Evolutionary conservation across 2,797 vertebrate species (phyloP).

Genomic region (Schizopygopsis malacanthus): DNA sequence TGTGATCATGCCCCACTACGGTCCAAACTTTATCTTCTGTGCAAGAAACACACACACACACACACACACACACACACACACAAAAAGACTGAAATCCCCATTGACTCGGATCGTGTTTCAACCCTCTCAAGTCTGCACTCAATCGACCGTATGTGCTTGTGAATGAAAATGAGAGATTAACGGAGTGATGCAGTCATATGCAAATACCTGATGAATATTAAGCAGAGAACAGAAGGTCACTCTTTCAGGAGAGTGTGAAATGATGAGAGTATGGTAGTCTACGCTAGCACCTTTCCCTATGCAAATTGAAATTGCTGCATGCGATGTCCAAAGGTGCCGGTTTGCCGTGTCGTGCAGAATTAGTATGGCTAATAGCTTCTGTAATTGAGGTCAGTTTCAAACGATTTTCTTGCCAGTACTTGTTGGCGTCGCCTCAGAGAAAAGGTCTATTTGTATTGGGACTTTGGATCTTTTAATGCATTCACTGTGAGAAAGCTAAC

Average conservation of each 20-base stretch:
- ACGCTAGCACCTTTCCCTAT: constrained; percentile 54
- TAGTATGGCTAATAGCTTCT: constrained; percentile 77
- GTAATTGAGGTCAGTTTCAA: constrained; percentile 79
- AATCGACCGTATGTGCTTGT: constrained; percentile 51
- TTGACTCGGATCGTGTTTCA: constrained; percentile 30
- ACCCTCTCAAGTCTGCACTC: constrained; percentile 38
- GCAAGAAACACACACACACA: constrained; percentile 52
- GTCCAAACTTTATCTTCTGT: constrained; percentile 88
- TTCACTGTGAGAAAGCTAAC: constrained; percentile 7
- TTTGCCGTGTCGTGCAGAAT: constrained; percentile 74
- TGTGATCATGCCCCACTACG: constrained; percentile 81
- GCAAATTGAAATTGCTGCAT: constrained; percentile 67
- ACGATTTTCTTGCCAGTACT: constrained; percentile 55
- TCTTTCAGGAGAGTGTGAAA: constrained; percentile 56
- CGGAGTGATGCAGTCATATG: constrained; percentile 57
- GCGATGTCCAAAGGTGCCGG: constrained; percentile 69
- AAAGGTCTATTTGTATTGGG: constrained; percentile 51
- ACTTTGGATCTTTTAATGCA: not conserved
- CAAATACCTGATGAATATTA: constrained; percentile 67
- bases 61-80: constrained; percentile 46
- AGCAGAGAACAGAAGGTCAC: constrained; percentile 62
- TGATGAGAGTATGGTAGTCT: constrained; percentile 47
- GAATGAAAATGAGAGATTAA: constrained; percentile 63
- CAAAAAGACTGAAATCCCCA: constrained; percentile 28
- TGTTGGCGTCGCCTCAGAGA: constrained; percentile 32